phyloP scores from a whole-genome alignment of 2,888 invertebrate species.

The Lasioglossum calceatum region DNA sequence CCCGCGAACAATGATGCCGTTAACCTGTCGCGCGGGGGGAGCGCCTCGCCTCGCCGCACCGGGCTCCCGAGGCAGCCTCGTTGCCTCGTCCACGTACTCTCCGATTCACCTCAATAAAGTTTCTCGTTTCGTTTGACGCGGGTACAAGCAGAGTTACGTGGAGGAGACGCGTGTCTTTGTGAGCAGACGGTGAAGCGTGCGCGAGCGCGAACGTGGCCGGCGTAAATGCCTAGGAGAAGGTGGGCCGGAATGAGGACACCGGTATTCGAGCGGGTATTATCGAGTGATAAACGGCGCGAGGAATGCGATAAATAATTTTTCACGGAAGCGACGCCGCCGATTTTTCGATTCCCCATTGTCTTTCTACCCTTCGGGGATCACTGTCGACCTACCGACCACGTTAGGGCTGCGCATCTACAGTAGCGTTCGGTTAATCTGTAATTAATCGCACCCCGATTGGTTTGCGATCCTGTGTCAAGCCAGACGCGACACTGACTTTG shows the following conservation, averaged over 20 bases:
- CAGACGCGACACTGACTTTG: too few relatives aligned
- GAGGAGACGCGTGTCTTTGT: slow-evolving; percentile 4
- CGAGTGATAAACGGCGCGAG: slow-evolving; percentile 65
- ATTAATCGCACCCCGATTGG: background rate
- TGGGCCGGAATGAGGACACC: slow-evolving; percentile 70
- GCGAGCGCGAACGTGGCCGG: slow-evolving; percentile 29
- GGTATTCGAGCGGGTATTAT: slow-evolving; percentile 65
- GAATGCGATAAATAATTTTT: slow-evolving; percentile 71
- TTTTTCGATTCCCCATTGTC: background rate
- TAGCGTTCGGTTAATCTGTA: background rate
- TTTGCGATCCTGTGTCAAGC: too few relatives aligned
- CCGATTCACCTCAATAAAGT: slow-evolving; percentile 57
- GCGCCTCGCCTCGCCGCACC: background rate
- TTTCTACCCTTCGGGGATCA: background rate
- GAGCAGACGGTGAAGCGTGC: slow-evolving; percentile 3
- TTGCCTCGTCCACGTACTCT: slow-evolving; percentile 26
- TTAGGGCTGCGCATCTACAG: background rate
- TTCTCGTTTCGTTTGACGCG: slow-evolving; percentile 43
- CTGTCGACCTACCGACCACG: background rate
- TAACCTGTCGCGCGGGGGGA: slow-evolving; percentile 28
- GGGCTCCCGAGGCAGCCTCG: slow-evolving; percentile 4
- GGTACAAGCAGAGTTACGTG: slow-evolving; percentile 28
- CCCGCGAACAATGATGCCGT: slow-evolving; percentile 27
- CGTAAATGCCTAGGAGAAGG: slow-evolving; percentile 69
- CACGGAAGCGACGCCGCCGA: slow-evolving; percentile 27